Base-by-base conservation (phyloP, 2,888 invertebrate genomes). In the Ctenicera cuprea region DNA sequence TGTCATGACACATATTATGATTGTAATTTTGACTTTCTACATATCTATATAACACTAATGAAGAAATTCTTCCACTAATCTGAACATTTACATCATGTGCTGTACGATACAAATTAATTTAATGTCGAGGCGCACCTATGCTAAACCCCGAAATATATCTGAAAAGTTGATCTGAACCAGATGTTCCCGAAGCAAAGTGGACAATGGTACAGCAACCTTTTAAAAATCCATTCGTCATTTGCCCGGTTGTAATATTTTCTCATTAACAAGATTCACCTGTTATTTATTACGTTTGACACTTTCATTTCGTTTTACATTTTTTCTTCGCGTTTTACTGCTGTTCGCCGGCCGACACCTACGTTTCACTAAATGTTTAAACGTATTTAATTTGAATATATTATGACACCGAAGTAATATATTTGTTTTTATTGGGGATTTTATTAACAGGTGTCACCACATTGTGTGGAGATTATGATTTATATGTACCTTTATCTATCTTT, bases 331-430 rank as follows among this genome's bases (percentile, higher is more conserved):
- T 69, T 62, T 65, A 61, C 62, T 37, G 70, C 73, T 67, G 62
- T 66, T 69, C 69, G 59, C 43, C 45, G 61, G 63, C 65, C 68
- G 61, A 73, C 77, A 61, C 77, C 71, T 65, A 75, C 74, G 67
- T 63, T 59, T 66, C 41, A 64, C 72, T 63, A 71, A 71, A 71
- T 22, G 41, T 73, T 62, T 64, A 71, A 73, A 78, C 77, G 77
- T 78, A 80, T 82, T 84, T 86, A 85, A 86, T 86, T 85, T 85
- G 85, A 85, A 85, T 85, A 85, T 86, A 86, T 85, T 83, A 80
- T 82, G 84, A 86, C 85, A 82, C 77, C 78, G 79, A 78, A 75
- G 79, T 76, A 78, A 82, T 84, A 85, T 84, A 84, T 84, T 82
- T 78, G 80, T 80, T 82, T 84, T 85, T 81, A 81, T 81, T 81